Base-by-base conservation (phyloP, 92 coral and sea anemone genomes). In the Desmophyllum pertusum region DNA sequence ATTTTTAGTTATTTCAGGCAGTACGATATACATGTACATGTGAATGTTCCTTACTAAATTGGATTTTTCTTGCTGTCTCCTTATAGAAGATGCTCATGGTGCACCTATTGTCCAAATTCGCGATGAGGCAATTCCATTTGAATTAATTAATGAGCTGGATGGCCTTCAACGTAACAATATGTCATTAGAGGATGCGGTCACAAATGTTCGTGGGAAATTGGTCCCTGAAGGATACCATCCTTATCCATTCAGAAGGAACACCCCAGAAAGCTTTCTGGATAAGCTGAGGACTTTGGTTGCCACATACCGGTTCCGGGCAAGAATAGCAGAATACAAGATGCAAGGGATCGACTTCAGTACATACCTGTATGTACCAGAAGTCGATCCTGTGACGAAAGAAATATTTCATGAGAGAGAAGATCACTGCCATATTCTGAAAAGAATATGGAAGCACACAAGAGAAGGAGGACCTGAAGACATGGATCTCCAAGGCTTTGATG, bases 311-410 rank as follows among this genome's bases (percentile, higher is more conserved):
- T 78, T 53, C 71, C 30, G 83, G 80, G 84, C 0, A 65, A 84
- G 14, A 83, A 89, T 42, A 36, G n/a, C 3, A 14, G 69, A 86
- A 45, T 65, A 83, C 73, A 7, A 21, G 31, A 9, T 77, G 7
- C 67, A 62, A 18, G 88, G 89, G 10, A 66, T 85, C 9, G 77
- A 85, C 35, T 92, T 92, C 64, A 63, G 48, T 2, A 57, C 30
- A 8, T 66, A 81, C 55, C 67, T 92, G 23, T 86, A 89, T 78
- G 85, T 86, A n/a, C 95, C 95, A 38, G 95, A 92, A 67, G 5
- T 77, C 13, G 95, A 89, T 52, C 88, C 85, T 4, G 21, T 48
- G 3, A 85, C 90, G 36, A 85, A 88, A 1, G 85, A 85, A 11
- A 5, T 45, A 14, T 78, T 19, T 51, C 95, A 92, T 73, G 95